A percentile compares a stretch with the other conserved stretches of the same genome.
Conservation (phyloP, 2,888 invertebrate genomes). For the Panzeria rudis region DNA sequence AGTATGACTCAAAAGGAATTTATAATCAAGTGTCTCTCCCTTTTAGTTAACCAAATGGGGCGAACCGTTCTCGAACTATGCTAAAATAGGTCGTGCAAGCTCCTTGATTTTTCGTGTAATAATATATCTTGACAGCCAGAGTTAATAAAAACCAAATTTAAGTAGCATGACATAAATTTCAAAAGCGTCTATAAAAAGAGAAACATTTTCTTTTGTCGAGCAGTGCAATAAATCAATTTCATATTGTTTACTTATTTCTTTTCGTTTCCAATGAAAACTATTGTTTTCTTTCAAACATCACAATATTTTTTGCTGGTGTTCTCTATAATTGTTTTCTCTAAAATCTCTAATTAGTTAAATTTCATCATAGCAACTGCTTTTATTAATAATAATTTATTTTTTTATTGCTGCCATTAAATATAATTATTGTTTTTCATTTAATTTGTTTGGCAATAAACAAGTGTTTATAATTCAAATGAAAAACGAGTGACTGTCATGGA, state of each 20-base stretch:
- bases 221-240: too few relatives aligned
- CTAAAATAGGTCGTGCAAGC: too few relatives aligned
- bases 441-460: slow-evolving; percentile 26
- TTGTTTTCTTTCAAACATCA: background rate
- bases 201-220: too few relatives aligned
- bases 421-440: slow-evolving; percentile 49
- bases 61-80: too few relatives aligned
- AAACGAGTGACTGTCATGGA: background rate
- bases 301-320: background rate
- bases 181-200: too few relatives aligned
- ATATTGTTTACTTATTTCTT: background rate
- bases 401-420: slow-evolving; percentile 11
- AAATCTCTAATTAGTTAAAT: slow-evolving; percentile 45
- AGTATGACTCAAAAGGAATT: too few relatives aligned
- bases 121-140: too few relatives aligned
- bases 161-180: too few relatives aligned
- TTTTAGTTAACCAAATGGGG: too few relatives aligned
- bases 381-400: slow-evolving; percentile 14
- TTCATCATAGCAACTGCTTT: slow-evolving; percentile 27
- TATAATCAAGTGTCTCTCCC: too few relatives aligned
- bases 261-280: background rate
- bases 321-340: slow-evolving; percentile 2
- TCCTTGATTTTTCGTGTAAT: too few relatives aligned
- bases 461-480: slow-evolving; percentile 1
- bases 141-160: too few relatives aligned